Evolutionary conservation across 2,797 vertebrate species (phyloP), one percentile per base, ranked within the genome.

Genomic region (Hylomyscus alleni): DNA sequence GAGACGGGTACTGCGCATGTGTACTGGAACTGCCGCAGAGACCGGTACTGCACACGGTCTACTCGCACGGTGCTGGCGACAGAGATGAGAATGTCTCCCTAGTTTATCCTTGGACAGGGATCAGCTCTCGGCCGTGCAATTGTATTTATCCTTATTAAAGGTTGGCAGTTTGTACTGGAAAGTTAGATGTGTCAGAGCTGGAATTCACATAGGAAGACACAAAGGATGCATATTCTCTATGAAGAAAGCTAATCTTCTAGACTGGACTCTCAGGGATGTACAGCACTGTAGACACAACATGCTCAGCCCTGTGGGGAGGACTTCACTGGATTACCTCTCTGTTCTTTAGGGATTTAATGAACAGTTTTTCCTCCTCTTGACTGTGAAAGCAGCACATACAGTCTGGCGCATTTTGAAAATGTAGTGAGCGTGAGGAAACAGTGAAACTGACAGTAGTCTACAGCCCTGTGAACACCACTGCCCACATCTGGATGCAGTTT

Each of bases 381-480:
- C 17, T 92, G 8, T 86, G 84, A 95, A 73, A 54, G n/a, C 82
- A 69, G 10, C 54, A n/a, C 91, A 5, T 7, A 85, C 69, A 90
- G 44, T 88, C 69, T 80, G 58, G 14, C 58, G 77, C 47, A 60
- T 69, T 95, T 78, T 56, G 56, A 95, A 93, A 96, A 91, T 75
- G 58, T 54, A 52, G 14, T 50, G 92, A 89, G 22, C 4, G 1
- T 67, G 11, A 58, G 58, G 75, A 80, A 92, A 62, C 54, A 90
- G 1, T 89, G 31, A 56, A 62, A 34, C 75, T 34, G 87, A 37
- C 40, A 13, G 52, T 91, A 0, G 9, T 90, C 4, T 22, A 10
- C 22, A 40, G 56, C 37, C 37, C 54, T 31, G 0, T 86, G 60
- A 69, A 89, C 92, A 76, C 12, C 54, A 81, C 22, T 75, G 20